A percentile compares a stretch with the other conserved stretches of the same genome.
Conservation (phyloP, 2,888 invertebrate species). For the Dorcus hopei region DNA sequence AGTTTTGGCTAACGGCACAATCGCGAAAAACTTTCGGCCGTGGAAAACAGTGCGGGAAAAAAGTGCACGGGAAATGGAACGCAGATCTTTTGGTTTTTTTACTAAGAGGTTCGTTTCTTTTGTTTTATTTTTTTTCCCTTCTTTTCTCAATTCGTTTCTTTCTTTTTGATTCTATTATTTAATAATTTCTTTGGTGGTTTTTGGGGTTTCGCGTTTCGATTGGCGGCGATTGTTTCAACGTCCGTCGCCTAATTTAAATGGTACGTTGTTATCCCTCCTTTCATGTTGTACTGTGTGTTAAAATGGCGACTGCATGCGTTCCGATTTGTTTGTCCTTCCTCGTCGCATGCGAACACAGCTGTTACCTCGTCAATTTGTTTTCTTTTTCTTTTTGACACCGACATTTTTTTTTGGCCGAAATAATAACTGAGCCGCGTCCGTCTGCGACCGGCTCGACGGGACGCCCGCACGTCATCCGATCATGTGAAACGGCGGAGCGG, state of each 20-base stretch:
- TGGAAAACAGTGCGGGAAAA: slow-evolving; percentile 26
- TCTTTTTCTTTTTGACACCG: too few species aligned
- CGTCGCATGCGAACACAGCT: too few species aligned
- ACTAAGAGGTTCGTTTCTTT: slow-evolving; percentile 72
- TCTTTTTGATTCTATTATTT: neutral
- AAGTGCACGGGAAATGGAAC: slow-evolving; percentile 68
- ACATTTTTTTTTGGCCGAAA: too few species aligned
- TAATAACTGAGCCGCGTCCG: neutral
- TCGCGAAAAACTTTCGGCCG: slow-evolving; percentile 21
- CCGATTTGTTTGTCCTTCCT: neutral
- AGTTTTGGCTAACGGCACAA: slow-evolving; percentile 21
- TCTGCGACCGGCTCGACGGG: slow-evolving; percentile 9
- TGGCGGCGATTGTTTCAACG: too few species aligned
- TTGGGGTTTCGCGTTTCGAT: too few species aligned
- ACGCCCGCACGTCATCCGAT: slow-evolving; percentile 5
- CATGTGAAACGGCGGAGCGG: neutral
- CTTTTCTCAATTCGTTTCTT: slow-evolving; percentile 34
- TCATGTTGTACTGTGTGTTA: slow-evolving; percentile 7
- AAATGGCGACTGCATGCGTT: neutral
- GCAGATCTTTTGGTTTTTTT: slow-evolving; percentile 77
- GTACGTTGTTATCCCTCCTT: slow-evolving; percentile 15
- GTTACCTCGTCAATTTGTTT: too few species aligned
- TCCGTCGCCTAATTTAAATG: neutral
- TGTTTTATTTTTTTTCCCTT: slow-evolving; percentile 55
- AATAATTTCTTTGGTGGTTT: too few species aligned